Conservation (phyloP, 2,888 invertebrate genomes). For the Tholera decimalis region DNA sequence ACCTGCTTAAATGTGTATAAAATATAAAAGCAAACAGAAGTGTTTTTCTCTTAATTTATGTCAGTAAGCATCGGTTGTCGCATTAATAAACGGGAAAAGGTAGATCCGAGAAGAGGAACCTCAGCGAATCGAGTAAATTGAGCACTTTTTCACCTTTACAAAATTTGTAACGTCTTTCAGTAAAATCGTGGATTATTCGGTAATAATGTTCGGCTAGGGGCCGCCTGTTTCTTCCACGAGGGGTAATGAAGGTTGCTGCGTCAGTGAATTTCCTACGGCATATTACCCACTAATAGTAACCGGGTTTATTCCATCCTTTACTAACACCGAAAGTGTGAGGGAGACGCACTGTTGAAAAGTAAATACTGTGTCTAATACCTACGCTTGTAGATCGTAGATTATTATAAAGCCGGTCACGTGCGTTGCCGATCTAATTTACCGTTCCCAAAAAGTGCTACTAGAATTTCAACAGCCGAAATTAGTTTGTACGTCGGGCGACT, state of each 20-base stretch:
- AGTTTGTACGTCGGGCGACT: conserved; percentile 74
- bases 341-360: conserved; percentile 67
- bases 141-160: conserved; percentile 74
- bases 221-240: conserved; percentile 74
- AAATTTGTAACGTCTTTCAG: conserved; percentile 73
- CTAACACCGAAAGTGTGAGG: conserved; percentile 49
- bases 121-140: conserved; percentile 69
- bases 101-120: conserved; percentile 70
- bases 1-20: conserved; percentile 1
- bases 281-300: conserved; percentile 67
- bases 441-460: conserved; percentile 82
- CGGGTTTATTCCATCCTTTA: conserved; percentile 52
- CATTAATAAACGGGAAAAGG: conserved; percentile 60
- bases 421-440: conserved; percentile 83
- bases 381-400: conserved; percentile 69
- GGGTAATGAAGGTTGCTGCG: conserved; percentile 76
- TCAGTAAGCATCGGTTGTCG: conserved; percentile 33
- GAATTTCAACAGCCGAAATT: conserved; percentile 80
- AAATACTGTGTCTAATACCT: conserved; percentile 74
- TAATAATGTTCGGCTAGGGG: conserved; percentile 72
- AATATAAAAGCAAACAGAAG: conserved; percentile 22
- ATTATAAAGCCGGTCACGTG: conserved; percentile 84
- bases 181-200: conserved; percentile 73
- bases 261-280: conserved; percentile 71
- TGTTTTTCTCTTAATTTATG: conserved; percentile 47